Percentiles rank a stretch among this genome's conserved stretches.
Conservation (phyloP, 2,888 invertebrate species). For the Acrobasis repandana region DNA sequence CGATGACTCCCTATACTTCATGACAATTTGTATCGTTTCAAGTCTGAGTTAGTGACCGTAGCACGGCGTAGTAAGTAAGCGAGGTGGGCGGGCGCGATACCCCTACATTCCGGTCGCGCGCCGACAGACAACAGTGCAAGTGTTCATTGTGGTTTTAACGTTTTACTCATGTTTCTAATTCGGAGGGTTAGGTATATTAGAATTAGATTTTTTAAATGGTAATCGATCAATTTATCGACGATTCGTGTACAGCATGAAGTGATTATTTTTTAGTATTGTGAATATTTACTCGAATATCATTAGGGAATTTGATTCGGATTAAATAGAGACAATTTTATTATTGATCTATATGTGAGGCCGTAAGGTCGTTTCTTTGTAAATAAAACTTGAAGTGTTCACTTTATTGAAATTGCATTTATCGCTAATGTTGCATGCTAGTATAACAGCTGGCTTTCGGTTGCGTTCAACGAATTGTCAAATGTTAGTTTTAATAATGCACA, state of each 20-base stretch:
- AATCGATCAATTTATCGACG: conserved; percentile 56
- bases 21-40: conserved; percentile 61
- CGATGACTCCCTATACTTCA: conserved; percentile 56
- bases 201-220: conserved; percentile 60
- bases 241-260: conserved; percentile 63
- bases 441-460: conserved; percentile 47
- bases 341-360: conserved; percentile 53
- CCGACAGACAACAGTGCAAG: conserved; percentile 48
- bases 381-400: conserved; percentile 78
- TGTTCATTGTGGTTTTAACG: conserved; percentile 68
- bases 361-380: conserved; percentile 66
- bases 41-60: conserved; percentile 53
- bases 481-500: conserved; percentile 34
- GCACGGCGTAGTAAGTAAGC: conserved; percentile 34
- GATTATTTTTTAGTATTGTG: conserved; percentile 68
- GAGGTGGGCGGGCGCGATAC: conserved; percentile 19
- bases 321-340: conserved; percentile 57
- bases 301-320: conserved; percentile 66
- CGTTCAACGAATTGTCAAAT: conserved; percentile 44
- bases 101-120: conserved; percentile 21
- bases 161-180: conserved; percentile 67
- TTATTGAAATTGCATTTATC: conserved; percentile 78
- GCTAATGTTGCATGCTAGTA: conserved; percentile 74
- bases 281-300: conserved; percentile 80
- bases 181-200: conserved; percentile 59